phyloP scores from a whole-genome alignment of 2,113 vertebrate species.

The Raja brachyura region DNA sequence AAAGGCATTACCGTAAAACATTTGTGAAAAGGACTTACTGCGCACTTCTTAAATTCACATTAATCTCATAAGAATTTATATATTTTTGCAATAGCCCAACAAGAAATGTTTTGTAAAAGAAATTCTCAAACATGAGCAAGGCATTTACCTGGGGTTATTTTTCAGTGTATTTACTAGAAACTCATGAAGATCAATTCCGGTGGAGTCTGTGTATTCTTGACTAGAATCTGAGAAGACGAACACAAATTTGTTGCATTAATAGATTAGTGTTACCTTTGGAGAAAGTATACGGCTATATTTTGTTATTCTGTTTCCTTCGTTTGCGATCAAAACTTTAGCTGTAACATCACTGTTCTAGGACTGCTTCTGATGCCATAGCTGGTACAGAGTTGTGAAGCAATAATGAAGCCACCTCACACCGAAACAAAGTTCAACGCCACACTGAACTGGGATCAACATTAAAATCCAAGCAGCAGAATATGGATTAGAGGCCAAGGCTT shows the following conservation, averaged over 20 bases:
- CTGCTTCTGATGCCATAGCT: neutral
- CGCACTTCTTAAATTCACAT: neutral
- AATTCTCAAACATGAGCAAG: neutral
- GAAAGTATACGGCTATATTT: neutral
- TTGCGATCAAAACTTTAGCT: neutral
- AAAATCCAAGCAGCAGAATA: neutral
- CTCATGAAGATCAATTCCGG: conserved; percentile 96
- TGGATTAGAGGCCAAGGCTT: neutral
- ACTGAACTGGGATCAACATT: neutral
- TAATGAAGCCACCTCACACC: neutral
- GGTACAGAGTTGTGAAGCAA: neutral
- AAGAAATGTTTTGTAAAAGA: neutral
- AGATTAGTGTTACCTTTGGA: neutral
- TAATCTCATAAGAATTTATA: neutral
- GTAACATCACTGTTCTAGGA: neutral
- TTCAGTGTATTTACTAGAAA: conserved; percentile 99
- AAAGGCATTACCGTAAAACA: too few relatives aligned
- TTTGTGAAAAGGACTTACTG: too few relatives aligned
- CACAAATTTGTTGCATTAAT: neutral
- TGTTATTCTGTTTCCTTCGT: neutral
- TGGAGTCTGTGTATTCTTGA: conserved; percentile 98
- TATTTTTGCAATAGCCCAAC: neutral
- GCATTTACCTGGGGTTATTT: conserved; percentile 91
- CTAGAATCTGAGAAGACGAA: conserved; percentile 76
- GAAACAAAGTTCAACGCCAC: neutral